Conservation (phyloP, 2,797 vertebrate genomes). For the Cottoperca gobio region DNA sequence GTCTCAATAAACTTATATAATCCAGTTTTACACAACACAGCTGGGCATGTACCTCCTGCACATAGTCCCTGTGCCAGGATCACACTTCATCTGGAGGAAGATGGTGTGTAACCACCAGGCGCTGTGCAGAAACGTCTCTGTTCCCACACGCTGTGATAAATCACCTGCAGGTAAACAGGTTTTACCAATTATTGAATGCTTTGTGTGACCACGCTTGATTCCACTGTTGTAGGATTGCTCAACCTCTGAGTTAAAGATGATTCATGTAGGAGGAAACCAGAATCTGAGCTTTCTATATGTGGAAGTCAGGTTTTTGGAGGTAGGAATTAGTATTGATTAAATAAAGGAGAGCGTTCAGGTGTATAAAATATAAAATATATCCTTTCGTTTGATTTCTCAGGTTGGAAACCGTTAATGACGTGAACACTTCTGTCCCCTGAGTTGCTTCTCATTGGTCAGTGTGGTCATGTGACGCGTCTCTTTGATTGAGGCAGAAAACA, state of each 20-base stretch:
- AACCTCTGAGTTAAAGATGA: constrained; percentile 37
- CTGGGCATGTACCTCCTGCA: constrained; percentile 66
- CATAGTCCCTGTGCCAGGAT: constrained; percentile 56
- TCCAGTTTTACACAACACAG: constrained; percentile 81
- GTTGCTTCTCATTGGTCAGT: no score
- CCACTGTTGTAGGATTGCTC: constrained; percentile 25
- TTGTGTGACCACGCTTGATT: constrained; percentile 25
- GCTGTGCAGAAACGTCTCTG: constrained; percentile 30
- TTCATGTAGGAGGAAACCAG: constrained; percentile 16
- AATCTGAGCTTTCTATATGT: constrained; percentile 8
- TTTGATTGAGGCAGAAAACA: no score
- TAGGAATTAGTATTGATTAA: constrained; percentile 4
- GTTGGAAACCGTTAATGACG: no score
- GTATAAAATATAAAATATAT: no score
- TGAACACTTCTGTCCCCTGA: no score
- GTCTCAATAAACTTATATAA: constrained; percentile 85
- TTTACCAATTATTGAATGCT: constrained; percentile 55
- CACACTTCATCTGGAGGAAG: constrained; percentile 61
- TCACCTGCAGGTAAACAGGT: constrained; percentile 62
- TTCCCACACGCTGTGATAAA: constrained; percentile 56
- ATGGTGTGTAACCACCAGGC: constrained; percentile 52
- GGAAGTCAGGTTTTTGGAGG: neutral
- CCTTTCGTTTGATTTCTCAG: no score
- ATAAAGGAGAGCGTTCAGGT: constrained; percentile 8
- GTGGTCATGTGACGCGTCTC: no score